A percentile compares a stretch with the other conserved stretches of the same genome.
Conservation (phyloP, 2,113 vertebrate genomes). For the Anarrhichthys ocellatus region DNA sequence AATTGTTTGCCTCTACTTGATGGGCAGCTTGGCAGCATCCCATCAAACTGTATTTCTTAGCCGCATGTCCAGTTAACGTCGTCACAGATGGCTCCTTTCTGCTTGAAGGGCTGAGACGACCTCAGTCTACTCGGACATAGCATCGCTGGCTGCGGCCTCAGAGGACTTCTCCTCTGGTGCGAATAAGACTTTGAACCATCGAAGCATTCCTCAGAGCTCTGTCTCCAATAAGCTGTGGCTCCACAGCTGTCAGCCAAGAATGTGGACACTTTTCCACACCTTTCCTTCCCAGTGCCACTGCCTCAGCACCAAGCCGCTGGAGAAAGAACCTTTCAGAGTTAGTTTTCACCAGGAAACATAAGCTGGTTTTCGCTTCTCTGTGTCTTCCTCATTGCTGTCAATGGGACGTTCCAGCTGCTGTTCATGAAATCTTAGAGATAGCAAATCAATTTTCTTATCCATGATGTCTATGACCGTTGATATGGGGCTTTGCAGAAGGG, state of each 20-base stretch:
- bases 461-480: slow-evolving; percentile 50
- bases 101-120: slow-evolving; percentile 34
- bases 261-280: slow-evolving; percentile 69
- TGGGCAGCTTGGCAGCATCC: slow-evolving; percentile 27
- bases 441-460: slow-evolving; percentile 62
- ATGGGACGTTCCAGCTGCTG: slow-evolving; percentile 25
- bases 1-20: slow-evolving; percentile 25
- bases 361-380: slow-evolving; percentile 38
- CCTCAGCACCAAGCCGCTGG: slow-evolving; percentile 42
- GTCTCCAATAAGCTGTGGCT: slow-evolving; percentile 59
- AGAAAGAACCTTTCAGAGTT: slow-evolving; percentile 62
- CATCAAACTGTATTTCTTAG: slow-evolving; percentile 26
- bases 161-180: slow-evolving; percentile 53
- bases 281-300: slow-evolving; percentile 57
- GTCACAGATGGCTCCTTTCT: slow-evolving; percentile 55
- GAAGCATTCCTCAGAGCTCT: slow-evolving; percentile 21
- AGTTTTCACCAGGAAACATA: slow-evolving; percentile 61
- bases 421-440: slow-evolving; percentile 52
- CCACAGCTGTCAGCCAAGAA: slow-evolving; percentile 70
- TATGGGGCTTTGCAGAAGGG: slow-evolving; percentile 17
- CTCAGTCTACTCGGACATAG: slow-evolving; percentile 23
- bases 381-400: slow-evolving; percentile 34
- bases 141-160: slow-evolving; percentile 32
- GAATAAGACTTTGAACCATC: slow-evolving; percentile 65
- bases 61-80: slow-evolving; percentile 44